Base-by-base conservation (phyloP, 2,797 vertebrate species). In the Thamnophis elegans region DNA sequence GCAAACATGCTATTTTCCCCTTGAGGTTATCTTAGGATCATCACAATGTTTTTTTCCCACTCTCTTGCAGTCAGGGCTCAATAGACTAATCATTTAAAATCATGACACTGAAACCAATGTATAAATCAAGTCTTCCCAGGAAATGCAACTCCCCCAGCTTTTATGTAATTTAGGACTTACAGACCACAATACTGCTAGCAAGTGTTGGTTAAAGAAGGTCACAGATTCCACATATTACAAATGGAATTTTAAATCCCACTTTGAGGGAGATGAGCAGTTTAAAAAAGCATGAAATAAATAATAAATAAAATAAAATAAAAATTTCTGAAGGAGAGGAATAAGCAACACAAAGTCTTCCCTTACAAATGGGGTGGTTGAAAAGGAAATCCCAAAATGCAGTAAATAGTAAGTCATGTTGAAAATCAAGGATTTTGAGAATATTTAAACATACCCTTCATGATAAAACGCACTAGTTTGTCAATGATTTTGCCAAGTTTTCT, bases 11-110 rank as follows among this genome's bases (percentile, higher is more conserved):
- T 89, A 88, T 89, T 88, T 36, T 55, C 62, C 32, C 78, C 73
- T 90, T 59, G 78, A 82, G 89, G 59, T 93, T 94, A 62, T 92
- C 91, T 91, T 82, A 42, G 60, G 62, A 89, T 92, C 78, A 90
- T 58, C 62, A 85, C 90, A 68, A 73, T 92, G 54, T 91, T 87
- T 88, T 88, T 89, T 89, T 93, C 47, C 58, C 68, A 65, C 58
- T 91, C 89, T 87, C 58, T n/a, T 0, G 42, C 47, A 12, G 85
- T 89, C 90, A 51, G 56, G 82, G 16, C 90, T 60, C 22, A 85
- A 13, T 62, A 85, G 60, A 78, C 28, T 55, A 86, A 68, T 73
- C n/a, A 18, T 54, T 26, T 58, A 86, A 90, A 87, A 26, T 13
- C 85, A 47, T 18, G 26, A 56, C 32, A 59, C 78, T 18, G 12